Conservation (phyloP, 1,140 invertebrate species). For the Homarus americanus region DNA sequence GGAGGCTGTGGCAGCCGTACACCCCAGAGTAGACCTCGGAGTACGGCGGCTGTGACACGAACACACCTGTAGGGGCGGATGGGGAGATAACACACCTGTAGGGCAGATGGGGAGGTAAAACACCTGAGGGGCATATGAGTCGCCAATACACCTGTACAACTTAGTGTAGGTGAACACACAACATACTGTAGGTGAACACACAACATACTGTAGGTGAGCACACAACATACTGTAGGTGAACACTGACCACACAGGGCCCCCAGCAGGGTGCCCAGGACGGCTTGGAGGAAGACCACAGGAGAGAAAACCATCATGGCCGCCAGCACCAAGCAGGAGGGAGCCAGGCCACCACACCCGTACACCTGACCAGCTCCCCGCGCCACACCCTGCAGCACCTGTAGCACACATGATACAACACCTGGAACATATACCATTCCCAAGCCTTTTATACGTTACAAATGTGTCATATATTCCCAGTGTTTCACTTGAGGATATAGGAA, state of each 20-base stretch:
- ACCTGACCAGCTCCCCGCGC: constrained; percentile 58
- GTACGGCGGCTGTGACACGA: constrained; percentile 36
- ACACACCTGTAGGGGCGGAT: not conserved
- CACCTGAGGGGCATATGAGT: too few relatives aligned
- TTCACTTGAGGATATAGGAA: too few relatives aligned
- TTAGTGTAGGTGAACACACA: too few relatives aligned
- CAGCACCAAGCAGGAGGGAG: constrained; percentile 37
- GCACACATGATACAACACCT: not conserved
- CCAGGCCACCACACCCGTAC: constrained; percentile 40
- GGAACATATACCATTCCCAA: too few relatives aligned
- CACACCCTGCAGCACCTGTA: constrained; percentile 50
- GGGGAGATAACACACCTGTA: not conserved
- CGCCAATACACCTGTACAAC: too few relatives aligned
- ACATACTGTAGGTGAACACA: too few relatives aligned
- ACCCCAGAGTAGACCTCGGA: constrained; percentile 16
- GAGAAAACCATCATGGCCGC: constrained; percentile 54
- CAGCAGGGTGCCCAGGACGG: constrained; percentile 13
- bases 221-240: too few relatives aligned
- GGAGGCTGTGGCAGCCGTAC: constrained; percentile 61
- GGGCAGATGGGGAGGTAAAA: too few relatives aligned
- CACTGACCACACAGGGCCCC: constrained; percentile 49
- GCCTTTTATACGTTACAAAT: too few relatives aligned
- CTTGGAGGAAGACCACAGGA: constrained; percentile 37
- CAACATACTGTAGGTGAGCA: too few relatives aligned
- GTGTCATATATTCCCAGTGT: too few relatives aligned